These are phyloP conservation scores for Frankliniella fusca DNA, from an alignment of 2,888 invertebrate species.

Conservation along the genomic window DNA sequence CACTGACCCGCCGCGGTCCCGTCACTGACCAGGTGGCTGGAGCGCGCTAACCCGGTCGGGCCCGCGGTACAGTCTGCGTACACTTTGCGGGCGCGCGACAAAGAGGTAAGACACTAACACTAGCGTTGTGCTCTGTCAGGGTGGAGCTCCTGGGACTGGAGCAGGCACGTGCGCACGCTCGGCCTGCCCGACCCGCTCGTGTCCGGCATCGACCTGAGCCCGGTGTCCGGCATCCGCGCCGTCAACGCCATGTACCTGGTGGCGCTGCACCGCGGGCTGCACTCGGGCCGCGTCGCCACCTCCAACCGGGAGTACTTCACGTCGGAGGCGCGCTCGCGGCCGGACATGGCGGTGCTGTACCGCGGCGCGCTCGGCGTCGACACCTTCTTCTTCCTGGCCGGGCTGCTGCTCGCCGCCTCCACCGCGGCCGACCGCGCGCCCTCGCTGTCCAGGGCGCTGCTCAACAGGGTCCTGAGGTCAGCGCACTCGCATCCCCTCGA, in stretches of 20 bases:
- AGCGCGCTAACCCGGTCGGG: background rate
- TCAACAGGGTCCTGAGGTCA: background rate
- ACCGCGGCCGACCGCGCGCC: background rate
- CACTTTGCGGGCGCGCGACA: background rate
- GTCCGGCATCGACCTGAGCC: background rate
- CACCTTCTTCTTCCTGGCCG: constrained; percentile 40
- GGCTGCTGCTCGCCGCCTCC: constrained; percentile 35
- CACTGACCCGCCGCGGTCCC: background rate
- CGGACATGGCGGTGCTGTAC: background rate
- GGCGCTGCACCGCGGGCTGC: background rate
- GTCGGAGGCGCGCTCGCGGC: background rate
- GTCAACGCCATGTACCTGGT: constrained; percentile 5
- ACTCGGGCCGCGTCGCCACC: background rate
- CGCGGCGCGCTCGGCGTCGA: constrained; percentile 37
- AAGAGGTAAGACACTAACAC: too few relatives aligned
- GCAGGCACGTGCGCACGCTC: background rate
- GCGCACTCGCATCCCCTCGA: background rate
- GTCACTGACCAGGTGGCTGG: background rate
- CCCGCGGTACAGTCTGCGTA: background rate
- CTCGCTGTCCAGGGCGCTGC: background rate
- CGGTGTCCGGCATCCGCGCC: background rate
- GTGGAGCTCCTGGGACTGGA: background rate
- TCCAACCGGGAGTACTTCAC: background rate
- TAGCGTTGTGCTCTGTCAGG: background rate
- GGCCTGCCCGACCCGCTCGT: background rate